Evolutionary conservation across 2,113 vertebrate genomes (phyloP).

Genomic region (Sula dactylatra): DNA sequence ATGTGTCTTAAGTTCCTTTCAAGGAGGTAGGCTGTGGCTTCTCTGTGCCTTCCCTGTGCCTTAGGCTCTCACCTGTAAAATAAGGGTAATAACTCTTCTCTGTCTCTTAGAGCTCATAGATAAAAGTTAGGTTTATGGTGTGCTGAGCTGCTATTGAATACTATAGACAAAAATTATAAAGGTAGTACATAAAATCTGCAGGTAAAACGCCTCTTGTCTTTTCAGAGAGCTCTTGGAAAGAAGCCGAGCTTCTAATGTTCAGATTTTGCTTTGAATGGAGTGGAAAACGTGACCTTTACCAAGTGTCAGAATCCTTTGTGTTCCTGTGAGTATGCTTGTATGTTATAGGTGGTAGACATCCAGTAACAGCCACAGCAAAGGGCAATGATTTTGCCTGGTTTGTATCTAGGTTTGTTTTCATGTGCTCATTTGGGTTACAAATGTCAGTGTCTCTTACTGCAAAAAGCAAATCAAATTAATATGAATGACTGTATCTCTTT

Average conservation of each 20-base stretch:
- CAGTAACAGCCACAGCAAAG: not conserved
- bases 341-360: not conserved
- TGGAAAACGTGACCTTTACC: constrained; percentile 32
- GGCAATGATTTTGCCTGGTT: constrained; percentile 37
- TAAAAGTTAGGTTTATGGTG: not conserved
- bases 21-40: not conserved
- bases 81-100: not conserved
- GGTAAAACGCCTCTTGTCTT: not conserved
- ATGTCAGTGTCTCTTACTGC: not conserved
- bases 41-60: not conserved
- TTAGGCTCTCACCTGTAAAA: not conserved
- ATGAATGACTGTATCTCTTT: not conserved
- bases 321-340: not conserved
- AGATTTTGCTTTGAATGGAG: not conserved
- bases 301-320: not conserved
- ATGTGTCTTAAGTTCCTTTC: not conserved
- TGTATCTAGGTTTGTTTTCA: constrained; percentile 11
- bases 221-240: not conserved
- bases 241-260: not conserved
- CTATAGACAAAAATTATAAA: not conserved
- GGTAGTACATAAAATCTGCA: not conserved
- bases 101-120: not conserved
- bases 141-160: not conserved
- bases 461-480: constrained; percentile 20
- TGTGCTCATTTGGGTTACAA: constrained; percentile 39